These are phyloP conservation scores for Sicus ferrugineus DNA, from an alignment of 2,888 invertebrate species.

Conservation along the genomic window DNA sequence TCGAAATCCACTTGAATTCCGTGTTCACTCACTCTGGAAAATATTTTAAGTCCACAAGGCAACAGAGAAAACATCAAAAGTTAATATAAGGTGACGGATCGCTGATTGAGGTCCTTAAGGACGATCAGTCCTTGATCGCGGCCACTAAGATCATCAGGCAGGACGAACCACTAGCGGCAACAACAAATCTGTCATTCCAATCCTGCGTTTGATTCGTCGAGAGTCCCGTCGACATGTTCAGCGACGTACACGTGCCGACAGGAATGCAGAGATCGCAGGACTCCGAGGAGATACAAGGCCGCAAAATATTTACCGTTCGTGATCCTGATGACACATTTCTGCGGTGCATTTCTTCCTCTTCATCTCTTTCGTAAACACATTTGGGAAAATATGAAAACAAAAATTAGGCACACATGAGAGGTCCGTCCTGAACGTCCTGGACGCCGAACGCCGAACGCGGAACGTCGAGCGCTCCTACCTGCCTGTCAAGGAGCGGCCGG, in stretches of 20 bases:
- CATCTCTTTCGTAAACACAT: conserved; percentile 13
- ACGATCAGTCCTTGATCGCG: too few relatives aligned
- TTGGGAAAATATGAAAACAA: neutral
- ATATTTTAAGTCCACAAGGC: neutral
- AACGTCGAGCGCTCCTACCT: too few relatives aligned
- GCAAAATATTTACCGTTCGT: neutral
- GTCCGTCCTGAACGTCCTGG: neutral
- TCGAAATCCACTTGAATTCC: too few relatives aligned
- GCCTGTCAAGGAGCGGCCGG: too few relatives aligned
- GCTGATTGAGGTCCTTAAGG: neutral
- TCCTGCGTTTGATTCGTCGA: too few relatives aligned
- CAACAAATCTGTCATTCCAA: too few relatives aligned
- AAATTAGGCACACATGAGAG: neutral
- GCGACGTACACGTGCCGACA: conserved; percentile 22
- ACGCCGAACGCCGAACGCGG: neutral
- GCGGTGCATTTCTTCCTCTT: neutral
- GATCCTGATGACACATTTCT: conserved; percentile 1
- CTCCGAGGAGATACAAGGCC: neutral
- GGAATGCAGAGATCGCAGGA: neutral
- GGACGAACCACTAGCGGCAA: neutral
- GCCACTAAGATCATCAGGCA: neutral
- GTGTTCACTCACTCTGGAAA: too few relatives aligned
- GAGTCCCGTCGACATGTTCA: too few relatives aligned
- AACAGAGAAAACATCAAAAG: neutral
- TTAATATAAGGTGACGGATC: neutral